phyloP scores from a whole-genome alignment of 2,113 vertebrate species.

The Fregetta grallaria region DNA sequence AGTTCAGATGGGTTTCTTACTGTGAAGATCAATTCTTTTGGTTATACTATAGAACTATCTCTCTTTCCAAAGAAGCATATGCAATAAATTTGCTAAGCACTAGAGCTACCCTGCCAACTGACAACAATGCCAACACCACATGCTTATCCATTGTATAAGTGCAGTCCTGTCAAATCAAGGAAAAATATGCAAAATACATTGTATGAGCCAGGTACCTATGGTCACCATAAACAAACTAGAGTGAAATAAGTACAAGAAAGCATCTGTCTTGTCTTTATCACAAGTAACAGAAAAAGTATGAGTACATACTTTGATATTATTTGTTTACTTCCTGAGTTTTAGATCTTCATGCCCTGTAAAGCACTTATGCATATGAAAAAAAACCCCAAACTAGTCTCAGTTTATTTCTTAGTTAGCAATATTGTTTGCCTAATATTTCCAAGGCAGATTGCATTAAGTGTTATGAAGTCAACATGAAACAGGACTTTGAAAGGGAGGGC shows the following conservation, averaged over 20 bases:
- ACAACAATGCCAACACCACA: background rate
- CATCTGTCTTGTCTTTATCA: background rate
- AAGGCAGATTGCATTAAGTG: background rate
- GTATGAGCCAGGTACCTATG: background rate
- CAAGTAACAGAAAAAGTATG: background rate
- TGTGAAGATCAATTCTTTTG: background rate
- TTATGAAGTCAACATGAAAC: background rate
- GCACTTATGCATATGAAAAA: background rate
- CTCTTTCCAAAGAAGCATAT: background rate
- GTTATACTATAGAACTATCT: background rate
- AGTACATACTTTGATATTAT: background rate
- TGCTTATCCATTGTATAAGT: background rate
- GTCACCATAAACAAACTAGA: background rate
- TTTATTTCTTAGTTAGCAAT: background rate
- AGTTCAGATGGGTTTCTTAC: background rate
- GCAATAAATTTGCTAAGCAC: background rate
- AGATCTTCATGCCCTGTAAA: background rate
- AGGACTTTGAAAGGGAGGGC: background rate
- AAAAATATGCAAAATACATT: background rate
- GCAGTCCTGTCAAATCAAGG: background rate
- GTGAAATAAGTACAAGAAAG: background rate
- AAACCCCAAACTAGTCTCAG: background rate
- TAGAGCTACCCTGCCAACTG: background rate
- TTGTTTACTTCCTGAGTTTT: background rate
- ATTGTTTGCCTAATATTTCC: background rate